Conservation (phyloP, 2,113 vertebrate species). For the Semnornis frantzii region DNA sequence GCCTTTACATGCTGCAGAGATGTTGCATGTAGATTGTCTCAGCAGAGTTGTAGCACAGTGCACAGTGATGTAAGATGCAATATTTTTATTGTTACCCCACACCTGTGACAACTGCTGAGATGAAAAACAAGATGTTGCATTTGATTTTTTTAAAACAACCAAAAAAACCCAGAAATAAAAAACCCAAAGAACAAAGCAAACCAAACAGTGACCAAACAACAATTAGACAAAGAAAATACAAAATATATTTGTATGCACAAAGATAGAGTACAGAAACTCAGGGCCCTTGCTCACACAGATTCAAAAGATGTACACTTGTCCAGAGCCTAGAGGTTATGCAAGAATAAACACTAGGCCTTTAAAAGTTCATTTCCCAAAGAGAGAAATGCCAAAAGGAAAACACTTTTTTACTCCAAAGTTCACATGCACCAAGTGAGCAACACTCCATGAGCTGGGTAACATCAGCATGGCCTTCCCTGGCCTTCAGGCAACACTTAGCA, state of each 20-base stretch:
- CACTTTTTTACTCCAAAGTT: neutral
- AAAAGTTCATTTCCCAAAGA: neutral
- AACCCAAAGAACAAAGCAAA: neutral
- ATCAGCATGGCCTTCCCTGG: neutral
- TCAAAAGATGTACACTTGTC: fast-evolving
- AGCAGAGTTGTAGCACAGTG: neutral
- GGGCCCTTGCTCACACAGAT: neutral
- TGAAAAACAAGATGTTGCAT: neutral
- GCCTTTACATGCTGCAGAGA: slow-evolving; percentile 54
- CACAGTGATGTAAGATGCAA: slow-evolving; percentile 46
- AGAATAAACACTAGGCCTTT: neutral
- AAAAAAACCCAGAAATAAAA: neutral
- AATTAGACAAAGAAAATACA: neutral
- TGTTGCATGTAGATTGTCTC: slow-evolving; percentile 53
- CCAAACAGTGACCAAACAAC: no score
- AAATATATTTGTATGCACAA: neutral
- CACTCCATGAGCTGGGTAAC: neutral
- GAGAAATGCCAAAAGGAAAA: neutral
- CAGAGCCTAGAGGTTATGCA: neutral
- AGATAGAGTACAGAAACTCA: neutral
- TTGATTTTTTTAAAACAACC: neutral
- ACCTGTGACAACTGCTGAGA: slow-evolving; percentile 38
- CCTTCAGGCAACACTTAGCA: neutral
- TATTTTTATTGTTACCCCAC: slow-evolving; percentile 41
- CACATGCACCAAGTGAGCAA: neutral